These are phyloP conservation scores for Trichoplusia ni DNA, from an alignment of 1,140 invertebrate genomes.

Conservation along the genomic window DNA sequence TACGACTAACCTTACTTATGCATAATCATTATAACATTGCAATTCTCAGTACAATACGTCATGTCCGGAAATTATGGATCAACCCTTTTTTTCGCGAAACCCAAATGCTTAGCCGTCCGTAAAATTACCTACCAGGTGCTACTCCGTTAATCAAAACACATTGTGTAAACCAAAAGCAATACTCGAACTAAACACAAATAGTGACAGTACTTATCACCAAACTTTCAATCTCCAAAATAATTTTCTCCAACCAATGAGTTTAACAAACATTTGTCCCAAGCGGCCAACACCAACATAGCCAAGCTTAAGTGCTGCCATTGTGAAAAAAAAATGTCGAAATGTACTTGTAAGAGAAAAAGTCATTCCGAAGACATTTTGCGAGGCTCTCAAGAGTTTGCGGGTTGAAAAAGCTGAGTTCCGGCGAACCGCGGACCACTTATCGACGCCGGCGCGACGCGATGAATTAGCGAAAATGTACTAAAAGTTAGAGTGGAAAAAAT, in stretches of 20 bases:
- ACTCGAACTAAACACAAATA: neutral
- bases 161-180: neutral
- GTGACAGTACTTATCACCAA: neutral
- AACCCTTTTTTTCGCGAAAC: too few relatives aligned
- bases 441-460: slow-evolving; percentile 53
- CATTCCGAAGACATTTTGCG: slow-evolving; percentile 75
- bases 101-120: too few relatives aligned
- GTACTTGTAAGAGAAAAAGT: slow-evolving; percentile 71
- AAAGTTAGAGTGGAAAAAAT: neutral
- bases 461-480: slow-evolving; percentile 64
- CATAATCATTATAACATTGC: too few relatives aligned
- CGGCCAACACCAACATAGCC: slow-evolving; percentile 35
- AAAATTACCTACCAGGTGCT: too few relatives aligned
- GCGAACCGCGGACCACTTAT: slow-evolving; percentile 64
- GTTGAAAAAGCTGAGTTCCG: slow-evolving; percentile 71
- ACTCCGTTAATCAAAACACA: too few relatives aligned
- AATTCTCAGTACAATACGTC: too few relatives aligned
- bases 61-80: too few relatives aligned
- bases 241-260: neutral
- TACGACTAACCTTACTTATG: too few relatives aligned
- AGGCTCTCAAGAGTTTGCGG: slow-evolving; percentile 66
- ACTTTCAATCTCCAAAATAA: slow-evolving; percentile 1
- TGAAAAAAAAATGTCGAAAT: slow-evolving; percentile 72
- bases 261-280: slow-evolving; percentile 10
- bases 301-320: slow-evolving; percentile 63